Conservation (phyloP, 2,797 vertebrate species). For the Lepus oiostolus region DNA sequence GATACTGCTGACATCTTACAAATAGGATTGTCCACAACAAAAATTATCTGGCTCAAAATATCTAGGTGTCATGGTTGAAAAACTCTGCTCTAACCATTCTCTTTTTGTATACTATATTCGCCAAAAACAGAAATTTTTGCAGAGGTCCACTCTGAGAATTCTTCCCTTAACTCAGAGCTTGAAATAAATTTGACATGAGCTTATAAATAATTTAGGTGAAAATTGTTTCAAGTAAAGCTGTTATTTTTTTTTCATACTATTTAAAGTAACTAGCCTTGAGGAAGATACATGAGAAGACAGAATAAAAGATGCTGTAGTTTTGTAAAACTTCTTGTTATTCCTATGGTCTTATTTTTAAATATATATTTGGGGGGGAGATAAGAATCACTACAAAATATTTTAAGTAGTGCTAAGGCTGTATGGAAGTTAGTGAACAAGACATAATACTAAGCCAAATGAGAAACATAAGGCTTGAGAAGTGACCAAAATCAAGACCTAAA, state of each 20-base stretch:
- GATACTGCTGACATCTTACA: neutral
- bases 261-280: neutral
- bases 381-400: neutral
- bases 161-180: neutral
- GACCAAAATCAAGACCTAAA: conserved; percentile 22
- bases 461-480: neutral
- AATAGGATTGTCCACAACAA: neutral
- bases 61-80: neutral
- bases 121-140: neutral
- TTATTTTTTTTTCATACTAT: neutral
- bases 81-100: neutral
- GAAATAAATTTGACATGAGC: neutral
- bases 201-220: conserved; percentile 24
- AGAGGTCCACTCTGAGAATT: neutral
- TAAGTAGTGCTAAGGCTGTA: neutral
- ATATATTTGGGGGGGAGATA: neutral
- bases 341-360: neutral
- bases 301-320: neutral
- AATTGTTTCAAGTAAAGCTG: neutral
- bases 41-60: neutral
- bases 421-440: neutral
- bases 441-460: neutral
- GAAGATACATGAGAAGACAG: neutral
- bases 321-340: neutral
- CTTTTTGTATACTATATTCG: neutral